A percentile compares a stretch with the other conserved stretches of the same genome.
Conservation (phyloP, 2,888 invertebrate genomes). For the Miltochrista miniata region DNA sequence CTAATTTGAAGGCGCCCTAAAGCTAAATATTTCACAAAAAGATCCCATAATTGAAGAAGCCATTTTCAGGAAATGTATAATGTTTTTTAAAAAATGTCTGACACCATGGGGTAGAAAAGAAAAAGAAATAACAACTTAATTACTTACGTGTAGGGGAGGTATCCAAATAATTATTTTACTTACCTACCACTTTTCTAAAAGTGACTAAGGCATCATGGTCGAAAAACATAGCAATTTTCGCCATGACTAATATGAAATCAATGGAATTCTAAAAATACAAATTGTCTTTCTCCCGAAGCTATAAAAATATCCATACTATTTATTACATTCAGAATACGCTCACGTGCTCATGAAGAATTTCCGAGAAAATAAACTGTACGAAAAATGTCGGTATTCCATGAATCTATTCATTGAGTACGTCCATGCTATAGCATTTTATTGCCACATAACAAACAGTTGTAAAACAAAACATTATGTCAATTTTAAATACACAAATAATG, state of each 20-base stretch:
- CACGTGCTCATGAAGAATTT: constrained; percentile 23
- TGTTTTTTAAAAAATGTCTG: no score
- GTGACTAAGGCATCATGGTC: no score
- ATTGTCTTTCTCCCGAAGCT: constrained; percentile 6
- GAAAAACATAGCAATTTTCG: not conserved
- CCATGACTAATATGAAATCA: not conserved
- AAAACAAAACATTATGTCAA: constrained; percentile 18
- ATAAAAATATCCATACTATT: constrained; percentile 10
- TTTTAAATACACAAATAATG: constrained; percentile 14
- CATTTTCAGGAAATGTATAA: no score
- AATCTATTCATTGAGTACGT: constrained; percentile 20
- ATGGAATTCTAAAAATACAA: not conserved
- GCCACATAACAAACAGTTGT: constrained; percentile 25
- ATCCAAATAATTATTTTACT: no score
- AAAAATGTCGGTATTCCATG: constrained; percentile 21
- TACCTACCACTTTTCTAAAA: no score
- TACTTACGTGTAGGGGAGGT: no score
- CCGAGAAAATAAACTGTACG: constrained; percentile 25
- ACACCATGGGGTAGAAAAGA: no score
- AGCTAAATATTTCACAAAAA: no score
- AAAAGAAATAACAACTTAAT: no score
- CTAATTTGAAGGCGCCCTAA: no score
- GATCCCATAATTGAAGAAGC: no score
- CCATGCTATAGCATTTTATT: constrained; percentile 15
- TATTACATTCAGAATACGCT: constrained; percentile 9